Evolutionary conservation across 2,888 invertebrate genomes (phyloP), one percentile per base, ranked within the genome.

Genomic region (Acronicta alni): DNA sequence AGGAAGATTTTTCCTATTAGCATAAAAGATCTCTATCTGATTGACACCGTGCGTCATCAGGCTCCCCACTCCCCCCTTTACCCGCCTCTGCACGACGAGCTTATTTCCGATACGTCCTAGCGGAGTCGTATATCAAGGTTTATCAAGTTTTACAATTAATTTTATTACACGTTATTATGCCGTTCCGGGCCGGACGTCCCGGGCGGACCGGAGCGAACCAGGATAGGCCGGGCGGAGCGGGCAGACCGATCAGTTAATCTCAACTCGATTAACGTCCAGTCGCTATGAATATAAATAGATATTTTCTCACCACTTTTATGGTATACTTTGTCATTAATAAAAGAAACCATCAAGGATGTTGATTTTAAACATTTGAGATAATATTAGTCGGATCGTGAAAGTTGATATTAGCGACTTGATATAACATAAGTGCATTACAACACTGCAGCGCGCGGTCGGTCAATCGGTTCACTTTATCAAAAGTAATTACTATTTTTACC

Each of bases 61-160:
- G 9, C 8, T 17, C 15, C 8, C 9, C 14, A n/a, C 4, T 1
- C 0, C 15, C 1, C 15, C 14, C n/a, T 26, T 1, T 0, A 10
- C 17, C 0, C n/a, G n/a, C 35, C 15, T 0, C 26, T 63, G 47
- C 56, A 49, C 42, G 49, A 54, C 8, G 66, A 67, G 60, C 49
- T 74, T 59, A 72, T 74, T 74, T 74, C 72, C 74, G 72, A 75
- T 74, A 75, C 59, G 65, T 68, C 72, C 75, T 57, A 38, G 60
- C 32, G 51, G 41, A 69, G 62, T 49, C 65, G 42, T 74, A 75
- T 65, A 65, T 74, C 76, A 74, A 51, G 57, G 49, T 61, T 65
- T 71, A 70, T 67, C 67, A 60, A 67, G 58, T 64, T 54, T 75
- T 58, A 54, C 64, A 63, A 74, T 74, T 74, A 65, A 75, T 67